Base-by-base conservation (phyloP, 1,140 invertebrate genomes). In the Aphelinus certus region DNA sequence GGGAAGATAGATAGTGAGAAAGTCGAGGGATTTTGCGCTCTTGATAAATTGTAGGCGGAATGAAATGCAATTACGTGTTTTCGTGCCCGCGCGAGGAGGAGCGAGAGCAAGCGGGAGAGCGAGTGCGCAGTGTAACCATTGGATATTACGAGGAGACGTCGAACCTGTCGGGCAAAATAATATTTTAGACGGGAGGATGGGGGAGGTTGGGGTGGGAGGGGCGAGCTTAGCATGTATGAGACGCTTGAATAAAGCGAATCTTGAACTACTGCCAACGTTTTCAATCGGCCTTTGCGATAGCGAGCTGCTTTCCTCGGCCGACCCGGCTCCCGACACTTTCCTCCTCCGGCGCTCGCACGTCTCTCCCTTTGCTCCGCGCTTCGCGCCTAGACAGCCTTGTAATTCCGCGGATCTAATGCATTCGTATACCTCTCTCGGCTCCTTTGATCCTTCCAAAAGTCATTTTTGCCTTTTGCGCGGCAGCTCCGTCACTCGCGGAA, bases 261-360 rank as follows among this genome's bases (percentile, higher is more conserved):
- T 84, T 85, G 85, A 83, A 84, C 71, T 79, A 75, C 57, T 76
- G 84, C 84, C 85, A 85, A 81, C 80, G 68, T 83, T 86, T 85
- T 86, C 84, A 83, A 85, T 84, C 81, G 82, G 73, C 79, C 78
- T 82, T 83, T 83, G 77, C 82, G 79, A 80, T 81, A 76, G 78
- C 72, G 61, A 68, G 71, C 63, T 60, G 58, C 65, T 78, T 73
- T 56, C 65, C 9, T 51, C 51, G 7, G 48, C 64, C 3, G 45
- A 63, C 51, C 9, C 48, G 43, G 51, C 58, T 56, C n/a, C 49
- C 72, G 45, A 47, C 58, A 45, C 10, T n/a, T 62, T 51, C 55
- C 48, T 69, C 63, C 70, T 58, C 43, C 49, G 55, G 62, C 74
- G 65, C 72, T 77, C 69, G 68, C 67, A 64, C 56, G 53, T 61